Percentiles rank a stretch among this genome's conserved stretches.
phyloP scores from a whole-genome alignment of 2,888 invertebrate species.

The Endotricha flammealis region DNA sequence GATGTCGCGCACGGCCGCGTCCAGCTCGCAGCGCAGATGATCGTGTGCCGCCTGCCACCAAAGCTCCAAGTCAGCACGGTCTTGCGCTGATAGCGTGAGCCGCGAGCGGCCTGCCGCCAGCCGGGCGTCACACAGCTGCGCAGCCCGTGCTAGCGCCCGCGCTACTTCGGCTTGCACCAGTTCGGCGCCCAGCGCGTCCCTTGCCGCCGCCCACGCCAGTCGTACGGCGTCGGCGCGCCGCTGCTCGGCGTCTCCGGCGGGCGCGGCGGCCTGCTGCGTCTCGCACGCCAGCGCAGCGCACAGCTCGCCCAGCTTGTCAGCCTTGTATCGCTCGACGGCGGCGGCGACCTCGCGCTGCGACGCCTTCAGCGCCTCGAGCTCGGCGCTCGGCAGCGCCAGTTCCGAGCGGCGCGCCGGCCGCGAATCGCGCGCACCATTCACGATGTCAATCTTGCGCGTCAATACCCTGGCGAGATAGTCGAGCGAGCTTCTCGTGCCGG shows the following conservation, averaged over 20 bases:
- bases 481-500: slow-evolving; percentile 66
- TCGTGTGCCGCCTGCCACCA: slow-evolving; percentile 87
- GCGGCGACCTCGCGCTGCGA: slow-evolving; percentile 80
- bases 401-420: slow-evolving; percentile 46
- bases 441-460: slow-evolving; percentile 82
- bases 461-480: slow-evolving; percentile 87
- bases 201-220: slow-evolving; percentile 86
- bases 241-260: slow-evolving; percentile 48
- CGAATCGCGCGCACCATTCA: slow-evolving; percentile 40
- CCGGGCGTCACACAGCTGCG: slow-evolving; percentile 82
- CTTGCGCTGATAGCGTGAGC: slow-evolving; percentile 81
- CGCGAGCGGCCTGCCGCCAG: slow-evolving; percentile 77
- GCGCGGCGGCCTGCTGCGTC: slow-evolving; percentile 65
- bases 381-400: slow-evolving; percentile 61
- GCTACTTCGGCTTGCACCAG: slow-evolving; percentile 87
- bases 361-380: slow-evolving; percentile 70
- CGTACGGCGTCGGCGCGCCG: too few relatives aligned
- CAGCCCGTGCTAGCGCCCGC: slow-evolving; percentile 84
- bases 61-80: slow-evolving; percentile 83
- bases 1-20: slow-evolving; percentile 82
- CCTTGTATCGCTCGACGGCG: slow-evolving; percentile 81
- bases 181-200: slow-evolving; percentile 85
- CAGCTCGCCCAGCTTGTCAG: slow-evolving; percentile 82
- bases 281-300: slow-evolving; percentile 84
- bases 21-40: slow-evolving; percentile 84